Base-by-base conservation (phyloP, 2,888 invertebrate species). In the Ashinkailepas kermadecensis region DNA sequence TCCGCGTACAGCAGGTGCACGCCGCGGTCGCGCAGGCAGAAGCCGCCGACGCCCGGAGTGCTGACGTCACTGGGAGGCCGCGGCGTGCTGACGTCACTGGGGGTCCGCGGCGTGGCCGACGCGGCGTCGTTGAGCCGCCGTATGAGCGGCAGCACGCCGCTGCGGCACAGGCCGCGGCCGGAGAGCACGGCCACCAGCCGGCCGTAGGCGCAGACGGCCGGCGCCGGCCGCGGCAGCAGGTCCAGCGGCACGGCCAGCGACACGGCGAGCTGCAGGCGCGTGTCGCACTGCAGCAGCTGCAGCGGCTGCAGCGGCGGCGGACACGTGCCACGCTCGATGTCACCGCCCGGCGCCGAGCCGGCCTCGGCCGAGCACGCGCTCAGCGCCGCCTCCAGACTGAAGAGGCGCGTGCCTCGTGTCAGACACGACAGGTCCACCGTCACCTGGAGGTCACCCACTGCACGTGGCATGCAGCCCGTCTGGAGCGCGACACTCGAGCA, bases 181-280 rank as follows among this genome's bases (percentile, higher is more conserved):
- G 54, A 15, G 18, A 74, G 54, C 74, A 54, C 74, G 54, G 74
- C 74, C 74, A 74, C 18, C 74, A 74, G 74, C 23, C 74, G 39
- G 74, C 74, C 74, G 74, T 74, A 74, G 74, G 54, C 74, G 74
- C 54, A 54, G 74, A 39, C 54, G 54, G 74, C 74, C 74, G 74
- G 74, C 74, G 54, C 74, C 74, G 74, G 74, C 74, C 74, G 74
- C 54, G 74, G 74, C 74, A 74, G 74, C 4, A 4, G 21, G 54
- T 74, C 74, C 54, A 74, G 74, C 15, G 74, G 74, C 74, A 74
- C 74, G 18, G 74, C 74, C 18, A 74, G 15, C 54, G 74, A 74
- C 18, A 74, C 74, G 54, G 54, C 9, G 6, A 74, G 54, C 54
- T 13, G 25, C 18, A 74, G 74, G 4, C 25, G 74, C 18, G 74